These are phyloP conservation scores for Octodonta nipae DNA, from an alignment of 2,888 invertebrate species.

Conservation along the genomic window DNA sequence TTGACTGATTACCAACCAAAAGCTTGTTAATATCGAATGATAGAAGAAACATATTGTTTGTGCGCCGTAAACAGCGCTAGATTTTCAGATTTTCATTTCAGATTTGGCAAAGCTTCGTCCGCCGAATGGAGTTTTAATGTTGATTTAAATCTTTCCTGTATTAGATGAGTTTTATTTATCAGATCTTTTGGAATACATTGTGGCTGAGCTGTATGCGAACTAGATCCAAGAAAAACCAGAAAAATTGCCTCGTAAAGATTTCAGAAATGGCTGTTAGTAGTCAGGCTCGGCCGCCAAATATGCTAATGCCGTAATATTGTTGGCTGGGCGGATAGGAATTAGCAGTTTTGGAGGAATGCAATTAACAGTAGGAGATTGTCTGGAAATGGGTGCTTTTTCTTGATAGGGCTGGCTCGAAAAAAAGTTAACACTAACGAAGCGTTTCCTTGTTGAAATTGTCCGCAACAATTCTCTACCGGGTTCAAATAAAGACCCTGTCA, in stretches of 20 bases:
- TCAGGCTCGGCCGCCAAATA: background rate
- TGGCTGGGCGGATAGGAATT: too few relatives aligned
- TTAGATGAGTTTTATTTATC: constrained; percentile 37
- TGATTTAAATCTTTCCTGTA: constrained; percentile 34
- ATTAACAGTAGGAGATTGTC: too few relatives aligned
- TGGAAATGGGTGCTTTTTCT: too few relatives aligned
- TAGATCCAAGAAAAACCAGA: background rate
- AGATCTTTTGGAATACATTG: constrained; percentile 26
- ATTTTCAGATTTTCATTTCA: constrained; percentile 35
- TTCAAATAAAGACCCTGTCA: too few relatives aligned
- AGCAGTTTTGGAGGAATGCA: too few relatives aligned
- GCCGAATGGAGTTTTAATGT: constrained; percentile 32
- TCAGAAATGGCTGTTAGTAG: background rate
- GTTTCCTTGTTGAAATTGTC: too few relatives aligned
- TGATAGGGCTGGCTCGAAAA: too few relatives aligned
- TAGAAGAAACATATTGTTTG: constrained; percentile 36
- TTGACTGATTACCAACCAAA: constrained; percentile 15
- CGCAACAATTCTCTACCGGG: too few relatives aligned
- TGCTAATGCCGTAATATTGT: too few relatives aligned
- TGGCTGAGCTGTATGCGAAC: constrained; percentile 7
- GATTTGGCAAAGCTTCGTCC: constrained; percentile 29
- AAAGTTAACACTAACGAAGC: too few relatives aligned
- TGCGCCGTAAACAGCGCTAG: constrained; percentile 31
- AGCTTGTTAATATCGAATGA: constrained; percentile 37
- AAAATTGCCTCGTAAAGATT: constrained; percentile 1